Evolutionary conservation across 2,797 vertebrate species (phyloP), one percentile per base, ranked within the genome.

Genomic region (Kryptopterus vitreolus): DNA sequence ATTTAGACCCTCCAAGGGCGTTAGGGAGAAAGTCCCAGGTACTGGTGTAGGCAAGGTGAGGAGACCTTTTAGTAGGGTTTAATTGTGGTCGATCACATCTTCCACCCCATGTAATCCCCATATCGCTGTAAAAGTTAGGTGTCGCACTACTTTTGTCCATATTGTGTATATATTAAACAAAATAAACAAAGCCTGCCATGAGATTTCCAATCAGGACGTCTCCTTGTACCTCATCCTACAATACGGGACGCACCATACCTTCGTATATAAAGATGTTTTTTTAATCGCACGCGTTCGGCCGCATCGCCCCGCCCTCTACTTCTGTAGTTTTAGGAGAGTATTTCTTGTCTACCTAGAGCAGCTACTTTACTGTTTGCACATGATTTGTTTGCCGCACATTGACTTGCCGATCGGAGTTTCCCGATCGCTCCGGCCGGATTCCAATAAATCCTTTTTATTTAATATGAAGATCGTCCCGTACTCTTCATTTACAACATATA

Each of bases 391-490:
- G n/a, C n/a, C n/a, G n/a, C n/a, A n/a, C n/a, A n/a, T 71, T 80
- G 57, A 68, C 43, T 59, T 71, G 46, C 3, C 10, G 38, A 9
- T 2, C 9, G 58, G 33, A 24, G 26, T 4, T 50, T 69, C 26
- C 15, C 24, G 29, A 59, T 22, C 20, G 20, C 22, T 26, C 31
- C 24, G 18, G 24, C 22, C 46, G 24, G 48, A 81, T 62, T 63
- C 2, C 57, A 81, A 76, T 71, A 72, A 77, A 81, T 33, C 29
- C 50, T 52, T 62, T 10, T 63, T 43, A 65, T 50, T 81, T 68
- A 57, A 80, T 22, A 20, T 8, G 38, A 26, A 43, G 33, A 22
- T 4, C 52, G 58, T 58, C 46, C 24, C 50, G 33, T 71, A 20
- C 15, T 48, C 1, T 50, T 62, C 20, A 50, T 35, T 76, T 50